A percentile compares a stretch with the other conserved stretches of the same genome.
These are phyloP conservation scores for Stylophora pistillata DNA, from an alignment of 64 coral and sea anemone species.

Conservation along the genomic window DNA sequence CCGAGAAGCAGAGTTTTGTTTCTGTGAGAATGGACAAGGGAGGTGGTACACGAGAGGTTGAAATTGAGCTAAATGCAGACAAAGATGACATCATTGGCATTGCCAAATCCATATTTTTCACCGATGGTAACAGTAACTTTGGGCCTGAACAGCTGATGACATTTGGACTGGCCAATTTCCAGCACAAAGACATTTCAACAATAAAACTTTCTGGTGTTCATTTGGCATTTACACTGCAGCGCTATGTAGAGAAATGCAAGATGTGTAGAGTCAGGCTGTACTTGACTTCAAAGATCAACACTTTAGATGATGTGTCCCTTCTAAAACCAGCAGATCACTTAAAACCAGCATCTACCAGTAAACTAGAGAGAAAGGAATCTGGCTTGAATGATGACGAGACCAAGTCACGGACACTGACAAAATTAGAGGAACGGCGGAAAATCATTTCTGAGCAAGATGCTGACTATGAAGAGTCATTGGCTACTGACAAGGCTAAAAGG, in stretches of 20 bases:
- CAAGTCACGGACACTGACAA: background rate
- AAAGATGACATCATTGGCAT: constrained; percentile 19
- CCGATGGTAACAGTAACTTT: constrained; percentile 13
- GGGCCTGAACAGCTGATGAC: constrained; percentile 8
- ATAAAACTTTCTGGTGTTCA: constrained; percentile 4
- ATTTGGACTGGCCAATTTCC: constrained; percentile 5
- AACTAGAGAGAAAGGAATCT: constrained; percentile 4
- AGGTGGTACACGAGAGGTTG: constrained; percentile 63
- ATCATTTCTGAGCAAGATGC: constrained; percentile 14
- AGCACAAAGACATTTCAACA: constrained; percentile 8
- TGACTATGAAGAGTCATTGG: background rate
- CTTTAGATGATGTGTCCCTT: background rate
- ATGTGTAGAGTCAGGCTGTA: constrained; percentile 45
- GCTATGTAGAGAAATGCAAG: constrained; percentile 44
- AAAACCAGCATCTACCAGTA: background rate
- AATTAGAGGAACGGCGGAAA: background rate
- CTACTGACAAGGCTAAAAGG: constrained; percentile 9
- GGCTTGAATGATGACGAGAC: background rate
- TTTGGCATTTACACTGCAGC: constrained; percentile 53
- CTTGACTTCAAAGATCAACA: constrained; percentile 50
- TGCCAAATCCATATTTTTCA: constrained; percentile 29
- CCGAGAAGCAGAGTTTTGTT: constrained; percentile 30
- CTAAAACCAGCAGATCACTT: constrained; percentile 2
- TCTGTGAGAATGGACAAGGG: constrained; percentile 35
- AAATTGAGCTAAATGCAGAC: background rate